Conservation (phyloP, 64 coral and sea anemone genomes). For the Cladopsammia gracilis region DNA sequence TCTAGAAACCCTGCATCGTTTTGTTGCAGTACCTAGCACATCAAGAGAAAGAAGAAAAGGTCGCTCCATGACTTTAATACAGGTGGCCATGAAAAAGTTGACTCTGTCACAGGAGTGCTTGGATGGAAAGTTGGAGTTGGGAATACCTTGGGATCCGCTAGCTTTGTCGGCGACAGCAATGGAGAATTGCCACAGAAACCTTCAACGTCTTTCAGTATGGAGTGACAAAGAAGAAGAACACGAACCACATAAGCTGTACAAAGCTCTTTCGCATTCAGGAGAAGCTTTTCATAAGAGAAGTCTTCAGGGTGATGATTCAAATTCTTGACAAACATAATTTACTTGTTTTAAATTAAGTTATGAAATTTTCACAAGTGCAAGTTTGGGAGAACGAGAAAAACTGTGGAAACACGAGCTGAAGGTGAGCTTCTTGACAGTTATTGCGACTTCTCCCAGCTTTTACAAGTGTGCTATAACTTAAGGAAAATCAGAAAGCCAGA, state of each 20-base stretch:
- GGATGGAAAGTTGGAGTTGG: conserved; percentile 20
- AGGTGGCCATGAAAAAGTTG: not conserved
- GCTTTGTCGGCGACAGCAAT: not conserved
- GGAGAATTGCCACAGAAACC: not conserved
- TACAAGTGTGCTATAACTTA: too few species aligned
- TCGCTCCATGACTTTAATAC: not conserved
- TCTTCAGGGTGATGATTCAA: not conserved
- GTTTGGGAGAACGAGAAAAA: too few species aligned
- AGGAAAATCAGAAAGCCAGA: too few species aligned
- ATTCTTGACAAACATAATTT: not conserved
- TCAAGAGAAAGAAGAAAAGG: not conserved
- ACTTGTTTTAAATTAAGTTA: too few species aligned
- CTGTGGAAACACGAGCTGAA: too few species aligned
- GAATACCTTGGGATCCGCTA: conserved; percentile 23
- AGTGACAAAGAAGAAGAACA: not conserved
- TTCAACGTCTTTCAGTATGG: not conserved
- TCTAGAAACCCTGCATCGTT: not conserved
- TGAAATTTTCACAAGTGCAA: too few species aligned
- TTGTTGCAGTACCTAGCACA: conserved; percentile 16
- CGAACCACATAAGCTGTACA: not conserved
- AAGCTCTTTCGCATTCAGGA: not conserved
- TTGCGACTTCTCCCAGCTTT: too few species aligned
- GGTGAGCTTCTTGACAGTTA: too few species aligned
- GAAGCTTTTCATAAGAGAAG: not conserved
- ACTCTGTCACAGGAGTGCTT: not conserved